Base-by-base conservation (phyloP, 2,113 vertebrate genomes). In the Mormoops blainvillei region DNA sequence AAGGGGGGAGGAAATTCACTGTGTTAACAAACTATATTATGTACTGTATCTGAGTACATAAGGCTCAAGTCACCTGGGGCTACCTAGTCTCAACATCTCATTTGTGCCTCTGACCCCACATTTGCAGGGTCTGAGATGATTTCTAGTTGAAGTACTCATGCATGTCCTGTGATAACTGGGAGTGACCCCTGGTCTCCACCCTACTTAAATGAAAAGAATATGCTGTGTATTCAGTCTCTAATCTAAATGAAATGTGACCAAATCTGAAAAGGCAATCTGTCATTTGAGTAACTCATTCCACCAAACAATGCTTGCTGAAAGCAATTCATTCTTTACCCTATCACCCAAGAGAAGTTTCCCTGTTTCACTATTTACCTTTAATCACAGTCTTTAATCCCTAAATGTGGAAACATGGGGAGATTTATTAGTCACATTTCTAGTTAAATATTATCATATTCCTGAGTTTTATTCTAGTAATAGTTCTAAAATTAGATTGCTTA, bases 401-500 rank as follows among this genome's bases (percentile, higher is more conserved):
- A 97, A 96, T 96, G 67, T 95, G 83, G 90, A 94, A 89, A 96
- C 0, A 0, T 26, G 58, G 54, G 90, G 90, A 93, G 95, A 84
- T 98, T 98, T 98, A 98, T 98, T 98, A 98, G 98, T 98, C 94
- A 97, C 94, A 98, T 97, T 97, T 98, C 96, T 97, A 45, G 94
- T 96, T 97, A 97, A 96, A 97, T 97, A 98, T 98, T 97, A 96
- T 91, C 58, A 89, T 91, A 38, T 19, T 87, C 96, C 74, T 95
- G 41, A 43, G 78, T 97, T 97, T 98, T 94, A 95, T 96, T 98
- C 68, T 97, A 90, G 82, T 97, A 97, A 98, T 88, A 85, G 36
- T 0, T 77, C 98, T 98, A 98, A 98, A 98, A 98, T 98, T 98
- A 98, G 98, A 96, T 65, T 68, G 50, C 93, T 97, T 98, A 97